Evolutionary conservation across 2,113 vertebrate genomes (phyloP), one percentile per base, ranked within the genome.

Genomic region (Rhinichthys klamathensis): DNA sequence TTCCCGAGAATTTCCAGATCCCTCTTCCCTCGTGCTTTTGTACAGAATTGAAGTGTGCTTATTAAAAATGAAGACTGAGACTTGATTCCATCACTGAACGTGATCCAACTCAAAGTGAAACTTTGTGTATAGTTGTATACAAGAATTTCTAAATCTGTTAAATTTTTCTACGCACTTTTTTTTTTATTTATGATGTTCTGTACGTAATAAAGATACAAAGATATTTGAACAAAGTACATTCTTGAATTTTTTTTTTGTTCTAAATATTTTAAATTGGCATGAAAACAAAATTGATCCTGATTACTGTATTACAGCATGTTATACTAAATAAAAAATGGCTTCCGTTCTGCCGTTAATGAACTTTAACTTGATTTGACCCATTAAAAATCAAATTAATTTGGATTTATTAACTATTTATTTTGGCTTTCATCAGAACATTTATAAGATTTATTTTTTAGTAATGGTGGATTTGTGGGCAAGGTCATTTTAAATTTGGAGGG

Each of bases 91-190:
- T 89, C 58, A 88, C 54, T 88, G 74, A 35, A 61, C 82, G 38
- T 87, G 69, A 88, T 90, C 89, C 35, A 27, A 77, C 86, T 88
- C 80, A 85, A 58, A 72, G 32, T 82, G 54, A 85, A 87, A 80
- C 82, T 87, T 88, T 97, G 96, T 97, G 96, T 89, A 97, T 95
- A 96, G 86, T 91, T 98, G 96, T 97, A 96, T 94, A 97, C 96
- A 96, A 78, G 84, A 85, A 92, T 96, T 96, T 96, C 94, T 95
- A 96, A 96, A 95, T 93, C 93, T 94, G 93, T 94, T 95, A 92
- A 90, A 90, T 92, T 93, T 93, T 96, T 97, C 96, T 97, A 95
- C 93, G 93, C 95, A 92, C 93, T 96, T 90, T 88, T 87, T n/a
- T 75, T 94, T 95, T 96, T 94, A 95, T 96, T 94, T 96, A 95